Evolutionary conservation across 2,113 vertebrate species (phyloP).

Genomic region (Menura novaehollandiae): DNA sequence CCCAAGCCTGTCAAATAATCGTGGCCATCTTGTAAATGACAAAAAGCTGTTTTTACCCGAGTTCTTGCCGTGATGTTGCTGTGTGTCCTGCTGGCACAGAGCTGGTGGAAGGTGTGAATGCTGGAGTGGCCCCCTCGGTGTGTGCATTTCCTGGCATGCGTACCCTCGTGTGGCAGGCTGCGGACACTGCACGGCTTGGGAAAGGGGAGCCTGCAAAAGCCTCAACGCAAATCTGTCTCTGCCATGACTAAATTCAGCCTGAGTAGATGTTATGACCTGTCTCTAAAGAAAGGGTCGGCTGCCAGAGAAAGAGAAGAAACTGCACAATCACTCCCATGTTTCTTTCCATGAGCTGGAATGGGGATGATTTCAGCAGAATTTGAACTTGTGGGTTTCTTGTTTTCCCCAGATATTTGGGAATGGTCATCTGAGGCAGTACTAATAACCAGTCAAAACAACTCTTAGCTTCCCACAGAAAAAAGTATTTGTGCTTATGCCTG

Average conservation of each 20-base stretch:
- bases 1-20: background rate
- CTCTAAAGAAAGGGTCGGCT: background rate
- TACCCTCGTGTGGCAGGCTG: constrained; percentile 5
- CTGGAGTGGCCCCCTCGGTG: background rate
- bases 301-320: background rate
- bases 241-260: background rate
- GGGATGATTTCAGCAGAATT: background rate
- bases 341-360: background rate
- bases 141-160: background rate
- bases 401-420: background rate
- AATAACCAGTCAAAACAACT: background rate
- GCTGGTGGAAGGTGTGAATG: rapidly evolving
- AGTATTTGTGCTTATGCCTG: background rate
- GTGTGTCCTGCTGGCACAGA: background rate
- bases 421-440: background rate
- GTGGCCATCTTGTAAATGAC: background rate
- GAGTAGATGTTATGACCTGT: background rate
- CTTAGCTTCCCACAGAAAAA: background rate
- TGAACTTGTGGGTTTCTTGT: background rate
- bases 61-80: background rate
- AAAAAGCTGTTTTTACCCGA: background rate
- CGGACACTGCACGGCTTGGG: background rate
- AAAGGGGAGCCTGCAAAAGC: background rate
- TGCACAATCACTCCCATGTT: background rate
- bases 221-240: background rate